phyloP scores from a whole-genome alignment of 1,140 invertebrate genomes.

The Plodia interpunctella region DNA sequence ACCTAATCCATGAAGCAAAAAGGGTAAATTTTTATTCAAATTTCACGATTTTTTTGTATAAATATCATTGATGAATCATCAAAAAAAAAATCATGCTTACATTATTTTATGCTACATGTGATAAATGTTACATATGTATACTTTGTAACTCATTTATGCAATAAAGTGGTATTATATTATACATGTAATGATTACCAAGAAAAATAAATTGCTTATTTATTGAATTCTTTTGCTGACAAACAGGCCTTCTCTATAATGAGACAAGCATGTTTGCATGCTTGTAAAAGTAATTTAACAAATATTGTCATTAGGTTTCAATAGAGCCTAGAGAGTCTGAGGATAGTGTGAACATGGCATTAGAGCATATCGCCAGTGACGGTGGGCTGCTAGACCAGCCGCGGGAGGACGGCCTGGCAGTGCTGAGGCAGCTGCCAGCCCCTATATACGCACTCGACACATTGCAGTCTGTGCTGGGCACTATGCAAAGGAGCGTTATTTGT shows the following conservation, averaged over 20 bases:
- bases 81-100: too few relatives aligned
- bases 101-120: too few relatives aligned
- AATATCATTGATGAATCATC: too few relatives aligned
- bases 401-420: constrained; percentile 37
- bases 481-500: constrained; percentile 43
- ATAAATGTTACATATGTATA: too few relatives aligned
- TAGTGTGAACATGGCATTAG: constrained; percentile 42
- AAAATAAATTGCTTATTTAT: too few relatives aligned
- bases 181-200: too few relatives aligned
- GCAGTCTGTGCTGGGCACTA: constrained; percentile 39
- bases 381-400: constrained; percentile 16
- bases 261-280: too few relatives aligned
- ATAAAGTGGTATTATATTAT: too few relatives aligned
- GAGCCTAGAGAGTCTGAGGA: constrained; percentile 38
- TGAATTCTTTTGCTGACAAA: too few relatives aligned
- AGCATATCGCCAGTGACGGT: constrained; percentile 30
- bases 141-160: too few relatives aligned
- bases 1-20: constrained; percentile 42
- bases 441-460: constrained; percentile 49
- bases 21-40: constrained; percentile 32
- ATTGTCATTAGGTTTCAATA: constrained; percentile 29
- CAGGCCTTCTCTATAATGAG: too few relatives aligned
- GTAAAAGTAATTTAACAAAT: neutral
- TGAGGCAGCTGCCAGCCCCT: constrained; percentile 55
- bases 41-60: too few relatives aligned